Evolutionary conservation across 2,113 vertebrate genomes (phyloP).

Genomic region (Barbus barbus): DNA sequence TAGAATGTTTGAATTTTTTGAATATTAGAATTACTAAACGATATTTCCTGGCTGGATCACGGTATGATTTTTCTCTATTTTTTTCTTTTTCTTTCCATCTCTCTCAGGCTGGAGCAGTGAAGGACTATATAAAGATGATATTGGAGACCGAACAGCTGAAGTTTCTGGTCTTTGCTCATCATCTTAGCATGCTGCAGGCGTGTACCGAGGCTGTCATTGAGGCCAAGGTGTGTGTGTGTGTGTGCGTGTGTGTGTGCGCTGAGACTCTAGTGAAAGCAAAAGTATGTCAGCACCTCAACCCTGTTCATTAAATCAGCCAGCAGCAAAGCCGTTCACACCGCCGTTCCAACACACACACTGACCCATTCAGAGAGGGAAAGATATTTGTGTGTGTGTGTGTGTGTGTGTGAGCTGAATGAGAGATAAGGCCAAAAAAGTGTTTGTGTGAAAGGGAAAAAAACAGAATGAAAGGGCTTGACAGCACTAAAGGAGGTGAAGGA

Average conservation of each 20-base stretch:
- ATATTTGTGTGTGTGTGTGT: constrained; percentile 2
- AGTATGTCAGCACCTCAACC: constrained; percentile 36
- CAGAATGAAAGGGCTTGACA: constrained; percentile 19
- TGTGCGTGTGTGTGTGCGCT: constrained; percentile 14
- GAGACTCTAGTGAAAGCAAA: constrained; percentile 20
- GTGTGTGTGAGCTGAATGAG: constrained; percentile 11
- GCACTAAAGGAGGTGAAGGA: constrained; percentile 30
- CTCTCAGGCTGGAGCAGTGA: constrained; percentile 91
- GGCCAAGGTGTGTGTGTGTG: constrained; percentile 77
- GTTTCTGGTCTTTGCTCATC: constrained; percentile 95
- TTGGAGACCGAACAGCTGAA: constrained; percentile 90
- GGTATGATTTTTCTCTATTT: neutral
- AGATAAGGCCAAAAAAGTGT: constrained; percentile 11
- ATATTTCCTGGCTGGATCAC: neutral
- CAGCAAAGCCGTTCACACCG: constrained; percentile 31
- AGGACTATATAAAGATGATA: constrained; percentile 99
- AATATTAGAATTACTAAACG: neutral
- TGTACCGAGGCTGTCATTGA: constrained; percentile 93
- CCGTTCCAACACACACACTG: constrained; percentile 22
- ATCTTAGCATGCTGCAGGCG: constrained; percentile 95
- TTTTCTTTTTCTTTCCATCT: constrained; percentile 27
- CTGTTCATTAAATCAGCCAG: constrained; percentile 38
- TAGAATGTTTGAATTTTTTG: neutral
- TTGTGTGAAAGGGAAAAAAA: constrained; percentile 17
- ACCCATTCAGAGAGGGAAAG: constrained; percentile 29